Evolutionary conservation across 2,797 vertebrate species (phyloP).

Genomic region (Artibeus jamaicensis): DNA sequence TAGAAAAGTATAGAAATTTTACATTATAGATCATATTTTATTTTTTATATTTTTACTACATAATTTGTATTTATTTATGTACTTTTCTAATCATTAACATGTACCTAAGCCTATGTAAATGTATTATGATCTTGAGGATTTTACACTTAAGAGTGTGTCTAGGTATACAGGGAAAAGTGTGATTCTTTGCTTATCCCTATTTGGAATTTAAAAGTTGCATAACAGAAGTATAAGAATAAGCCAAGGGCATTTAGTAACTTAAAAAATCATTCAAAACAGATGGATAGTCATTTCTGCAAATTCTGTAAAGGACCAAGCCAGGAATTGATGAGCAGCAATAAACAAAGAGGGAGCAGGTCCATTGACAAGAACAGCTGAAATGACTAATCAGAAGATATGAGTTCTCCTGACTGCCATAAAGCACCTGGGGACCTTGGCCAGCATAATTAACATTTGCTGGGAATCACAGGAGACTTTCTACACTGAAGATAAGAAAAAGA

Average conservation of each 20-base stretch:
- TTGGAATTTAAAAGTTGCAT: slow-evolving; percentile 13
- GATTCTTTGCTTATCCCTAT: not conserved
- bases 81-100: not conserved
- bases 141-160: not conserved
- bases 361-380: not conserved
- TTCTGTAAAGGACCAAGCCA: not conserved
- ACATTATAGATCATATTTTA: not conserved
- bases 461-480: not conserved
- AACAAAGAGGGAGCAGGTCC: not conserved
- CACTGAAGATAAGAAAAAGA: not conserved
- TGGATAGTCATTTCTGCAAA: not conserved
- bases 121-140: not conserved
- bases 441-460: not conserved
- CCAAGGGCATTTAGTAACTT: not conserved
- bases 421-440: not conserved
- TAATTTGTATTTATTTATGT: not conserved
- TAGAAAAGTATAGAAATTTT: not conserved
- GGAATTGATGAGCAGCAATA: not conserved
- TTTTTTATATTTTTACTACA: not conserved
- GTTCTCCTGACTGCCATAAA: not conserved
- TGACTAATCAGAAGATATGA: not conserved
- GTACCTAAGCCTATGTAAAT: not conserved
- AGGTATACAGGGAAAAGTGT: not conserved
- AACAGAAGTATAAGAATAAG: not conserved
- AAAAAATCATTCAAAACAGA: not conserved